Conservation (phyloP, 1,140 invertebrate genomes). For the Drosophila watanabei region DNA sequence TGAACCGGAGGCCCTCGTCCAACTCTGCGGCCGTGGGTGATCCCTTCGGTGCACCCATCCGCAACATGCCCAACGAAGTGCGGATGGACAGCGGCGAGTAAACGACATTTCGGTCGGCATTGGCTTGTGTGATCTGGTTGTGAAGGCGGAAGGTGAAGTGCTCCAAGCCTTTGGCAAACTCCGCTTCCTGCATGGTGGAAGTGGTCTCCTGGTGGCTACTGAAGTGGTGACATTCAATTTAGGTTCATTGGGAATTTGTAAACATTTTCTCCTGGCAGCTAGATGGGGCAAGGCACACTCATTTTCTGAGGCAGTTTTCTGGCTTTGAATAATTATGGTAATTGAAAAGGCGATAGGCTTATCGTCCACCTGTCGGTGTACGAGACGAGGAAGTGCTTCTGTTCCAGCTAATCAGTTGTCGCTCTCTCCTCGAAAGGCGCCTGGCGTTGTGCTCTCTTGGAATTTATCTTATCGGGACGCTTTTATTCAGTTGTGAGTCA, state of each 20-base stretch:
- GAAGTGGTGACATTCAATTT: background rate
- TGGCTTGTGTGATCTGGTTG: slow-evolving; percentile 14
- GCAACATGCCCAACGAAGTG: slow-evolving; percentile 81
- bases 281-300: background rate
- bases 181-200: background rate
- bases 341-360: background rate
- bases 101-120: slow-evolving; percentile 77
- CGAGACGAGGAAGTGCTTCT: background rate
- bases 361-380: background rate
- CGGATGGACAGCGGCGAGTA: slow-evolving; percentile 86
- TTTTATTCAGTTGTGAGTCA: slow-evolving; percentile 38
- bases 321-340: background rate
- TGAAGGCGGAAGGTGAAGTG: slow-evolving; percentile 41
- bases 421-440: background rate
- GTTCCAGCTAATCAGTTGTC: slow-evolving; percentile 4
- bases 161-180: slow-evolving; percentile 49
- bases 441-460: slow-evolving; percentile 22
- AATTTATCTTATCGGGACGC: slow-evolving; percentile 39
- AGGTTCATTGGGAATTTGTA: background rate
- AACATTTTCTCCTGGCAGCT: background rate
- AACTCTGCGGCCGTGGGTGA: slow-evolving; percentile 87
- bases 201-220: background rate
- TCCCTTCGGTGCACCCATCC: slow-evolving; percentile 86
- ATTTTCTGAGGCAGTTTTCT: too few relatives aligned
- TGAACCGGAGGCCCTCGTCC: slow-evolving; percentile 81